These are phyloP conservation scores for Willowsia nigromaculata DNA, from an alignment of 2,888 invertebrate species.

Conservation along the genomic window DNA sequence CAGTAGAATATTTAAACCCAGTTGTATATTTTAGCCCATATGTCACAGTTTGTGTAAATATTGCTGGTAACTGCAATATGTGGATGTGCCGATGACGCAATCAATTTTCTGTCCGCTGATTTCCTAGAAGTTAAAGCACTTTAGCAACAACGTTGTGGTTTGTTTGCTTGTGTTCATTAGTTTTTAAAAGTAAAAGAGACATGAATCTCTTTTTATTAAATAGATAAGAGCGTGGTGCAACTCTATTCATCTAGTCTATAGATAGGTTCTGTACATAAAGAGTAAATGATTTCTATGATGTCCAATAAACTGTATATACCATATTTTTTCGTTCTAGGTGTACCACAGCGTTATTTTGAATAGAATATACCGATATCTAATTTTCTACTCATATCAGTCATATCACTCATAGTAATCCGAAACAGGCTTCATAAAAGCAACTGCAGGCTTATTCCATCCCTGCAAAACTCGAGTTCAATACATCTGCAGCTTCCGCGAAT, in stretches of 20 bases:
- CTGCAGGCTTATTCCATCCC: no score
- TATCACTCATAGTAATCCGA: no score
- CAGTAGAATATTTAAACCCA: no score
- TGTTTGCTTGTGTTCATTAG: slow-evolving; percentile 40
- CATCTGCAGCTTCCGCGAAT: no score
- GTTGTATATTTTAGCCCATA: slow-evolving; percentile 13
- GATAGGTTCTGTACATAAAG: neutral
- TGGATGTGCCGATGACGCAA: neutral
- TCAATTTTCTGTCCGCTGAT: neutral
- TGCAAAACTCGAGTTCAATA: no score
- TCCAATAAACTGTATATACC: no score
- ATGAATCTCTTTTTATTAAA: neutral
- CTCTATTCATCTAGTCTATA: neutral
- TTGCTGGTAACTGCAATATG: neutral
- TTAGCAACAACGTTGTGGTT: neutral
- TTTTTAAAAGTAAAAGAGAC: neutral
- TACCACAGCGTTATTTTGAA: no score
- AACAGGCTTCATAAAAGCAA: no score
- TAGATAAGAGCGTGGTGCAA: neutral
- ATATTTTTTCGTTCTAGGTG: no score
- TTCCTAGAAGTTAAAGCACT: slow-evolving; percentile 10
- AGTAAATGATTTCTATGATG: no score
- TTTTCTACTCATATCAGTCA: no score
- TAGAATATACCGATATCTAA: no score
- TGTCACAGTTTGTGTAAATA: neutral